Evolutionary conservation across 2,888 invertebrate genomes (phyloP).

Genomic region (Conomelus anceps): DNA sequence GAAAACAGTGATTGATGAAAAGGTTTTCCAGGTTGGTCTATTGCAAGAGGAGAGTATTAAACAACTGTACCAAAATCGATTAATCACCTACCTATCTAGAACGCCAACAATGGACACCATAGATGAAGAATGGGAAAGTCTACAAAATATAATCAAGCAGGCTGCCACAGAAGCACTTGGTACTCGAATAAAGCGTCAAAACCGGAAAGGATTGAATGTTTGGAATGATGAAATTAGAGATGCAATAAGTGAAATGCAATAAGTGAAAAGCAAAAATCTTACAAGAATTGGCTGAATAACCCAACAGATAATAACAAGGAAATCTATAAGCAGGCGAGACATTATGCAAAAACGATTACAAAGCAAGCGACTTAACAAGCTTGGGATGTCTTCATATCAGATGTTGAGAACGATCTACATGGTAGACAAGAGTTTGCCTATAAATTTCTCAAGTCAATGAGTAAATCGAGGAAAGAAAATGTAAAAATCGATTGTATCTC

Average conservation of each 20-base stretch:
- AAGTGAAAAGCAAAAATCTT: background rate
- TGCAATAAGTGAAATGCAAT: background rate
- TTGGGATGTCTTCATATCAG: background rate
- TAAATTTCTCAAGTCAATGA: background rate
- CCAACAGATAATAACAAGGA: background rate
- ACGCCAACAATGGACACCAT: background rate
- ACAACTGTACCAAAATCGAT: background rate
- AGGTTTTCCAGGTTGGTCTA: background rate
- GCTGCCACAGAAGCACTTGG: background rate
- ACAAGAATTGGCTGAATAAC: background rate
- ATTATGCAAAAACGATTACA: background rate
- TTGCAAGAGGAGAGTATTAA: background rate
- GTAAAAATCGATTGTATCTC: background rate
- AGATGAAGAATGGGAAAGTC: background rate
- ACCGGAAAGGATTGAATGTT: background rate
- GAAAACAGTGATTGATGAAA: background rate
- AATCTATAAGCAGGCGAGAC: background rate
- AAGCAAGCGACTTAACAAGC: background rate
- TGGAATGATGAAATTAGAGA: background rate
- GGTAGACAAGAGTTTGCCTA: background rate
- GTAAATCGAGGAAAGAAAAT: background rate
- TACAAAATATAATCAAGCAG: background rate
- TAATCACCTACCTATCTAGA: background rate
- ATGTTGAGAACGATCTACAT: background rate
- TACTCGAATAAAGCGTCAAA: background rate